These are phyloP conservation scores for Thecocarcelia acutangulata DNA, from an alignment of 2,888 invertebrate genomes.

Conservation along the genomic window DNA sequence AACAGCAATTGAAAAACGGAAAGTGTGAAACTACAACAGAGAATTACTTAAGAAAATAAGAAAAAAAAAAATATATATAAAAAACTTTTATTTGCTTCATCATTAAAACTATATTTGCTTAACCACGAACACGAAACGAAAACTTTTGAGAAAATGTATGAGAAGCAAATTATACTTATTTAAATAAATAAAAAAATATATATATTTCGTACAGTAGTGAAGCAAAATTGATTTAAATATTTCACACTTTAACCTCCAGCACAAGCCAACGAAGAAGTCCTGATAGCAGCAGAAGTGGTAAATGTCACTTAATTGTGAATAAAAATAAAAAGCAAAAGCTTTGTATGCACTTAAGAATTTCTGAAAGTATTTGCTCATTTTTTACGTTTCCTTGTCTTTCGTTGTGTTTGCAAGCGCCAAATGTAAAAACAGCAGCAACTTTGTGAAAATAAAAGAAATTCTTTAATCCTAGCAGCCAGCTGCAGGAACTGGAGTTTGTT, in stretches of 20 bases:
- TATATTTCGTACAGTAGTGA: background rate
- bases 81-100: too few species aligned
- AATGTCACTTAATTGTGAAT: slow-evolving; percentile 54
- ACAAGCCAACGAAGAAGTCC: background rate
- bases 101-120: too few species aligned
- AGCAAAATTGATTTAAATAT: slow-evolving; percentile 26
- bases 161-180: background rate
- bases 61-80: too few species aligned
- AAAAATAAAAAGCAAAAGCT: slow-evolving; percentile 11
- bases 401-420: background rate
- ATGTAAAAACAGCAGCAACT: background rate
- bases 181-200: background rate
- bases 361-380: slow-evolving; percentile 34
- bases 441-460: background rate
- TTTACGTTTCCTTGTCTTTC: background rate
- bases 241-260: slow-evolving; percentile 16
- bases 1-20: too few species aligned
- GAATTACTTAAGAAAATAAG: too few species aligned
- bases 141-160: background rate
- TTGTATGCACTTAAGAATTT: slow-evolving; percentile 42
- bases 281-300: background rate
- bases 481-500: slow-evolving; percentile 1
- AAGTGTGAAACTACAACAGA: too few species aligned
- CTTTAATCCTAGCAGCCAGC: slow-evolving; percentile 9
- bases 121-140: too few species aligned